Base-by-base conservation (phyloP, 1,140 invertebrate species). In the Tetramorium parvispinum region DNA sequence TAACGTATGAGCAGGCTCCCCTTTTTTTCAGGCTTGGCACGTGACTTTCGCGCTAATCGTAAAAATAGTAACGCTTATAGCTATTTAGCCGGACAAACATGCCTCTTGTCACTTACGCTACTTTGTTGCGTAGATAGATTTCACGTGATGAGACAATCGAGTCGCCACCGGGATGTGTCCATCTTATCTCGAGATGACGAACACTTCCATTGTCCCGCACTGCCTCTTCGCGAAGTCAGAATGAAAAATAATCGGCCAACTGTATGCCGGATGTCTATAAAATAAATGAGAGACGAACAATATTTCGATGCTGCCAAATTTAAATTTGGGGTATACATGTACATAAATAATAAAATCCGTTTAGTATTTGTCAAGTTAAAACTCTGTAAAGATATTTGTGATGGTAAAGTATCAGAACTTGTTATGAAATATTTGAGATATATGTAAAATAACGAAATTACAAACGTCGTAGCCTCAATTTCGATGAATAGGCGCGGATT, bases 171-270 rank as follows among this genome's bases (percentile, higher is more conserved):
- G 40, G 77, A 79, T 46, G 10, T 53, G 13, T 57, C 7, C 79
- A 37, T 61, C 79, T 83, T 83, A 83, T 83, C 79, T 73, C 68
- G 53, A 53, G 68, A 83, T 83, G 79, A 83, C 79, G 40, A 73
- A 83, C 13, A 27, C 27, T 37, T 55, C 16, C 32, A 61, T 83
- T 83, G 40, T 83, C 46, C 40, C 43, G 21, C 8, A 11, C 40
- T 46, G 40, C 16, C 40, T 68, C 40, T 8, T 57, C 40, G 13
- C 37, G 13, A 40, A 53, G 65, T 53, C 10, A 2, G 37, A 65
- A 32, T 32, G n/a, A 66, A 51, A 65, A 66, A 66, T 68, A n/a
- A 53, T 68, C 16, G 61, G 10, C 16, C 24, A 21, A 63, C 11
- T 78, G 4, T 11, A 21, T 11, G n/a, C n/a, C 8, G 16, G 32